Percentiles rank a stretch among this genome's conserved stretches.
phyloP scores from a whole-genome alignment of 2,797 vertebrate species.

The Ctenopoma multispine region DNA sequence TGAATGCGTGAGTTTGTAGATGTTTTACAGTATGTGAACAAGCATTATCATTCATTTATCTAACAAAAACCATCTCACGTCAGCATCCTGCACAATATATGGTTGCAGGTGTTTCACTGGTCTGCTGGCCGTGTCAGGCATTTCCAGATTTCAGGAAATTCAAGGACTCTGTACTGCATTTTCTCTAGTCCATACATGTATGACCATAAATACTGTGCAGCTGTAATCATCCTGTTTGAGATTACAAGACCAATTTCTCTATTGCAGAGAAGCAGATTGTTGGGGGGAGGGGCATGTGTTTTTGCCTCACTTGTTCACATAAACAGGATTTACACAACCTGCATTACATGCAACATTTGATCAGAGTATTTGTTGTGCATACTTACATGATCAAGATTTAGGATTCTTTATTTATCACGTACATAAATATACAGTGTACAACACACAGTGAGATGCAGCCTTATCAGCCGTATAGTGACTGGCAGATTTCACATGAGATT shows the following conservation, averaged over 20 bases:
- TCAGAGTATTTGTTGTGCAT: background rate
- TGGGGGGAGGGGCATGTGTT: background rate
- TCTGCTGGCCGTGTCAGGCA: background rate
- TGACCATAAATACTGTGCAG: background rate
- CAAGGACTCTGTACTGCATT: background rate
- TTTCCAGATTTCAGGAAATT: background rate
- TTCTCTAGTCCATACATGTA: background rate
- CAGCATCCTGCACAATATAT: background rate
- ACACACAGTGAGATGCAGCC: too few relatives aligned
- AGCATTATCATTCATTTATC: background rate
- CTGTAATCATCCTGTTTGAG: background rate
- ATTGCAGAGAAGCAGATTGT: background rate
- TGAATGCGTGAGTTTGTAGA: background rate
- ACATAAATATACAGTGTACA: too few relatives aligned
- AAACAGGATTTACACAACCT: background rate
- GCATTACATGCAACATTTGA: background rate
- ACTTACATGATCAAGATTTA: background rate
- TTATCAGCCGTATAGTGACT: background rate
- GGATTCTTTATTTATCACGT: too few relatives aligned
- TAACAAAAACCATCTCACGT: background rate
- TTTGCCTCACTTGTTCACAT: background rate
- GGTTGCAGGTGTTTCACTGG: background rate
- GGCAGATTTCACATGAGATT: too few relatives aligned
- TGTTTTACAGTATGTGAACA: background rate
- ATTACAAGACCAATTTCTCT: background rate